Evolutionary conservation across 1,140 invertebrate species (phyloP), one percentile per base, ranked within the genome.

Genomic region (Drosophila subobscura): DNA sequence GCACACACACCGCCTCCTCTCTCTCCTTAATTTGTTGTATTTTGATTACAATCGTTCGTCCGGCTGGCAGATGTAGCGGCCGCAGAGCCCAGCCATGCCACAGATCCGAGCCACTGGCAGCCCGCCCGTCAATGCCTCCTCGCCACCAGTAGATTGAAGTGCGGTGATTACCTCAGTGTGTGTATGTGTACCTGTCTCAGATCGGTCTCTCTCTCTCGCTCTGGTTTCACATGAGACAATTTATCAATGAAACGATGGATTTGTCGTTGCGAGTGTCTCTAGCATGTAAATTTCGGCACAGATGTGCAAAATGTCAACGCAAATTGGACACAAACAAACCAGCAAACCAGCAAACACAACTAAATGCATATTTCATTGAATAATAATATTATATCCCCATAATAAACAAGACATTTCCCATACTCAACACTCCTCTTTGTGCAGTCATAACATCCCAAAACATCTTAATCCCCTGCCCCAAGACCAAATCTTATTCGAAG

Each of bases 1-100:
- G 65, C 50, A 64, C 42, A 64, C 42, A 47, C 40, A 46, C 20
- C 22, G 37, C 54, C 41, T 40, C 45, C 59, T 53, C 56, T 68
- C 72, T 77, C 67, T 68, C 83, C 75, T 89, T 89, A 89, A 89
- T 89, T 89, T 89, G 84, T 89, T 89, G 84, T 71, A 89, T 89
- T 88, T 89, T 89, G 84, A 89, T 89, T 89, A 89, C 84, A 84
- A 89, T 89, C 84, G 72, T 66, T 67, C 66, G 53, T 79, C 72
- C 57, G 51, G 22, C 57, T 52, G 56, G 67, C 80, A 80, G 80
- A 80, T 86, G 77, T 85, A 55, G 55, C 52, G 3, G 8, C 6
- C 4, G 8, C 3, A 29, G 27, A 45, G 16, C 16, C 16, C 16
- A 20, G 16, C 16, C 16, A 20, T 20, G 16, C 16, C 16, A 20